Evolutionary conservation across 2,113 vertebrate genomes (phyloP).

Genomic region (Chionodraco myersi): DNA sequence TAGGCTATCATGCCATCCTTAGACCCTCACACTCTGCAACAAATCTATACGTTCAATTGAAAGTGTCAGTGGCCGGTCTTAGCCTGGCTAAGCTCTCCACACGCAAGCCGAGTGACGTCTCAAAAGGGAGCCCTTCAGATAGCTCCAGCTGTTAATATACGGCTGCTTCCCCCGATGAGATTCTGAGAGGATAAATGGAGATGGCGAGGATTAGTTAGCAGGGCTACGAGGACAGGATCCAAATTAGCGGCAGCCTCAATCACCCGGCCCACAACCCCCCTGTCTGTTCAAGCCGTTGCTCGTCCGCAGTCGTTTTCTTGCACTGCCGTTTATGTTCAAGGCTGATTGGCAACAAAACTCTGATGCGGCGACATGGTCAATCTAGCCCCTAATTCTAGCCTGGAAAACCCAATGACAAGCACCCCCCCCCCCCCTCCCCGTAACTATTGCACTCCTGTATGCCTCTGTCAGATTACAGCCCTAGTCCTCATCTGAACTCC

Average conservation of each 20-base stretch:
- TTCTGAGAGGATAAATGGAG: constrained; percentile 81
- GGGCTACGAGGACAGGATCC: constrained; percentile 75
- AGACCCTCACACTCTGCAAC: constrained; percentile 57
- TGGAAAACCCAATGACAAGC: constrained; percentile 55
- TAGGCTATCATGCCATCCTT: constrained; percentile 67
- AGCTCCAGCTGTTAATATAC: constrained; percentile 73
- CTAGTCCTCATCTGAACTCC: constrained; percentile 60
- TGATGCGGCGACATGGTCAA: constrained; percentile 78
- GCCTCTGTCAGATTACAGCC: constrained; percentile 75
- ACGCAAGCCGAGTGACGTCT: constrained; percentile 63
- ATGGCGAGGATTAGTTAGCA: constrained; percentile 80
- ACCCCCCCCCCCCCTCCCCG: neutral
- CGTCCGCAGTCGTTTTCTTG: constrained; percentile 51
- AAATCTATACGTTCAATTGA: constrained; percentile 80
- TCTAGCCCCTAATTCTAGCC: constrained; percentile 76
- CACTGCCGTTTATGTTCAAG: constrained; percentile 69
- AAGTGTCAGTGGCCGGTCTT: constrained; percentile 69
- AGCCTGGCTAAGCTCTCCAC: constrained; percentile 65
- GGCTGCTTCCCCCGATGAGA: constrained; percentile 77
- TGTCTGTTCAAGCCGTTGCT: constrained; percentile 19
- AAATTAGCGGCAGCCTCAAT: constrained; percentile 79
- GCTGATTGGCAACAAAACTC: constrained; percentile 75
- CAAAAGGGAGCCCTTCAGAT: constrained; percentile 76
- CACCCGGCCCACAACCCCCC: constrained; percentile 46
- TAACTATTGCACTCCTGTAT: constrained; percentile 31